Evolutionary conservation across 2,113 vertebrate genomes (phyloP).

Genomic region (Megatriorchis doriae): DNA sequence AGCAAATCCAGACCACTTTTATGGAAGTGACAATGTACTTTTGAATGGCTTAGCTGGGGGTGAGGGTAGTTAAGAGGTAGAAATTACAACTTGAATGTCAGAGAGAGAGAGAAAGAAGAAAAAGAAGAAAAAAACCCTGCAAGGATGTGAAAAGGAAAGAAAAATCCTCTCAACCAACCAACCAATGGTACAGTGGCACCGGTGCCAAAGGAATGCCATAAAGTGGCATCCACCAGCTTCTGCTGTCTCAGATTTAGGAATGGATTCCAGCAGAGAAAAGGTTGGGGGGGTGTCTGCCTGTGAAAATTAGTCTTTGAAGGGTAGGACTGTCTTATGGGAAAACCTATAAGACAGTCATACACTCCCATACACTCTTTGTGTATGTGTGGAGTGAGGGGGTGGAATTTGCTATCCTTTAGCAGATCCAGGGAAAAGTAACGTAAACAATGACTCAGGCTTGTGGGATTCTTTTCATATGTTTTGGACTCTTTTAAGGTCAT

Average conservation of each 20-base stretch:
- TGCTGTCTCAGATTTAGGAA: neutral
- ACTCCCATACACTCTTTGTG: neutral
- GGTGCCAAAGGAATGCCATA: neutral
- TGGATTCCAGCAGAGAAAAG: neutral
- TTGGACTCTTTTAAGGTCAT: neutral
- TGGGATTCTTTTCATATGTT: neutral
- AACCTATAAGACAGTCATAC: neutral
- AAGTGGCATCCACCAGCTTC: neutral
- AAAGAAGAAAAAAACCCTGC: neutral
- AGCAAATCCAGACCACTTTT: neutral
- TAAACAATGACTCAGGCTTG: neutral
- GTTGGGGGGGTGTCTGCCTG: fast-evolving
- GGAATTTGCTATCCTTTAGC: neutral
- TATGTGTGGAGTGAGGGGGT: neutral
- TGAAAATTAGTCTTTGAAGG: neutral
- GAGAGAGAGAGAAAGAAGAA: neutral
- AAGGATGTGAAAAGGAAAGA: neutral
- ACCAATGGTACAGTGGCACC: neutral
- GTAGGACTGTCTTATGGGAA: neutral
- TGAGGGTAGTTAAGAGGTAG: neutral
- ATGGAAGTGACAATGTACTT: neutral
- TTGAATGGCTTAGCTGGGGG: neutral
- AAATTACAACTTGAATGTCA: neutral
- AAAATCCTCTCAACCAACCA: neutral
- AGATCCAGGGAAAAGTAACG: neutral